Evolutionary conservation across 2,888 invertebrate genomes (phyloP), one percentile per base, ranked within the genome.

Genomic region (Tachina grossa): DNA sequence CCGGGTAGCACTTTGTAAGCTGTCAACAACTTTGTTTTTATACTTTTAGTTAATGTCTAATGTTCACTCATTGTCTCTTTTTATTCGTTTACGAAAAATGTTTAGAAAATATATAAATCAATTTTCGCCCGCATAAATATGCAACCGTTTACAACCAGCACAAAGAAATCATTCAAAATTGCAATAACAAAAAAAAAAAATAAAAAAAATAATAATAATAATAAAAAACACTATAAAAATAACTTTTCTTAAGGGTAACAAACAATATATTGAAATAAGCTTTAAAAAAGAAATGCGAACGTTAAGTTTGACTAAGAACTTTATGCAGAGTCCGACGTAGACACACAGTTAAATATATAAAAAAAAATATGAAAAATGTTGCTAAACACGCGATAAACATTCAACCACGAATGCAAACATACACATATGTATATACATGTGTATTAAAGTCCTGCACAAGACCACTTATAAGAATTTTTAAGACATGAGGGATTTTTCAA

Each of bases 51-150:
- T 71, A 41, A 53, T 69, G 63, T 63, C 47, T 72, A 31, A 31
- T 31, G 55, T 55, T 71, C 41, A 53, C 31, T 71, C 55, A 31
- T 31, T 63, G 61, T 45, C 22, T 55, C 31, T 61, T 16, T 68
- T 49, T 49, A 1, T 51, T 61, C 31, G 22, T 72, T 66, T 59
- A 72, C n/a, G 65, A 16, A 5, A 72, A 66, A 66, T 83, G 83
- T 79, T 83, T 72, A 71, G 79, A 85, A 85, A 83, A 83, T 83
- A 85, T 74, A 85, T 85, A 85, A 85, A 85, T 85, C 85, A 85
- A 85, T 79, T 85, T 85, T 83, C 57, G 63, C 75, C 81, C 81
- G 77, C 81, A 72, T 63, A 78, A 77, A 85, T 83, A 83, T 80
- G 65, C 83, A 83, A 66, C 71, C 71, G 68, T 80, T 79, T 75